Base-by-base conservation (phyloP, 2,888 invertebrate genomes). In the Atethmia centrago region DNA sequence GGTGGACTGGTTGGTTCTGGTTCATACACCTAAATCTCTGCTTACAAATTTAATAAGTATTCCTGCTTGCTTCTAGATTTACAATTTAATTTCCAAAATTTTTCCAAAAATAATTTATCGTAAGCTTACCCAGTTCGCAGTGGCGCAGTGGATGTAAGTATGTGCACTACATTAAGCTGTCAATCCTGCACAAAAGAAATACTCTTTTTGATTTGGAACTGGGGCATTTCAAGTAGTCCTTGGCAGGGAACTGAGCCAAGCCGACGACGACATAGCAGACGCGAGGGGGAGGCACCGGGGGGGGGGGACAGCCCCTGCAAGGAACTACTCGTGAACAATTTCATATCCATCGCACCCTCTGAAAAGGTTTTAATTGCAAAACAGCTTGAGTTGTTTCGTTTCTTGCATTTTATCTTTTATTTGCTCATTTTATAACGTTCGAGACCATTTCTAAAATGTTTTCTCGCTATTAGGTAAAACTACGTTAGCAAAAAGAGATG, bases 161-260 rank as follows among this genome's bases (percentile, higher is more conserved):
- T 75, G 53, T 68, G 73, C 61, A 72, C 70, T 83, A 79, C 77
- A 84, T 78, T 83, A 74, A 85, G 83, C 81, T 85, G 71, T 76
- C 78, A 81, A 80, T 87, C 75, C 79, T 79, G 71, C 63, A 80
- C 61, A 79, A 79, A 85, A 87, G 79, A 83, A 82, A 80, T 85
- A 83, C 73, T 76, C 80, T 83, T 85, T 86, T 80, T 82, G 45
- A 80, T 59, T 74, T 72, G 66, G 66, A 91, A 87, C 87, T 90
- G 80, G 90, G 85, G 80, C 90, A 84, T 85, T 88, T 88, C 84
- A 87, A 91, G 91, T 88, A 89, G 87, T 88, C 79, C 88, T 90
- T 82, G 79, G 81, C 80, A 80, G 75, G 71, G 77, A 83, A 82
- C 74, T 70, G 75, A 84, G 80, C 69, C 76, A 82, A 81, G 61